These are phyloP conservation scores for Hetaerina americana DNA, from an alignment of 1,140 invertebrate genomes.

Conservation along the genomic window DNA sequence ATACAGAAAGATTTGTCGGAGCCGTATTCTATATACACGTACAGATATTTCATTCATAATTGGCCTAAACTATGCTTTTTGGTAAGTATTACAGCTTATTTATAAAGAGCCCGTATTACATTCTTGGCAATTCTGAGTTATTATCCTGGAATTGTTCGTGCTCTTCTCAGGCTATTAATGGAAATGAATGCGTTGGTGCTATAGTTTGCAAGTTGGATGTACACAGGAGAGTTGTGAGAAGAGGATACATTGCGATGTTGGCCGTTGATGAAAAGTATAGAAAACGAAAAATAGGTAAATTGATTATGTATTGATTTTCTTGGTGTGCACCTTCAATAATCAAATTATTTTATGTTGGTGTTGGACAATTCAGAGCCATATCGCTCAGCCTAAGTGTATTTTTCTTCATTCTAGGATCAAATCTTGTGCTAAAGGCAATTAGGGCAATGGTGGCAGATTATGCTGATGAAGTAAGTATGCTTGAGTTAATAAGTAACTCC, in stretches of 20 bases:
- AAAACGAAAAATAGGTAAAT: constrained; percentile 78
- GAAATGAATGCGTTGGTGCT: constrained; percentile 80
- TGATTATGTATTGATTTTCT: too few species aligned
- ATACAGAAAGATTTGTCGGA: constrained; percentile 98
- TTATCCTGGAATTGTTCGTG: constrained; percentile 9
- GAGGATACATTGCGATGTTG: constrained; percentile 98
- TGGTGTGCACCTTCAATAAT: too few species aligned
- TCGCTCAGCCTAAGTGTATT: not conserved
- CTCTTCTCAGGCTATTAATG: constrained; percentile 55
- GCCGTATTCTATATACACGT: constrained; percentile 99
- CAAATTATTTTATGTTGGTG: not conserved
- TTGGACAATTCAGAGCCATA: not conserved
- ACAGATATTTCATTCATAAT: constrained; percentile 99
- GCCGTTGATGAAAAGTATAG: constrained; percentile 93
- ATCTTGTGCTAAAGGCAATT: constrained; percentile 48
- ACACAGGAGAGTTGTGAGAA: constrained; percentile 78
- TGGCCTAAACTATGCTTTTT: constrained; percentile 98
- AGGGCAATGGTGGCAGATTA: constrained; percentile 83
- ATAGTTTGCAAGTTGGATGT: constrained; percentile 97
- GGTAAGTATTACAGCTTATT: constrained; percentile 54
- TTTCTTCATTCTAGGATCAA: constrained; percentile 36
- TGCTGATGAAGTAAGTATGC: constrained; percentile 73
- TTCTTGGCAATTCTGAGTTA: not conserved
- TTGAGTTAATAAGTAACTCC: not conserved
- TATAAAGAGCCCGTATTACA: not conserved